Evolutionary conservation across 2,888 invertebrate genomes (phyloP), one percentile per base, ranked within the genome.

Genomic region (Lissonota sp.): DNA sequence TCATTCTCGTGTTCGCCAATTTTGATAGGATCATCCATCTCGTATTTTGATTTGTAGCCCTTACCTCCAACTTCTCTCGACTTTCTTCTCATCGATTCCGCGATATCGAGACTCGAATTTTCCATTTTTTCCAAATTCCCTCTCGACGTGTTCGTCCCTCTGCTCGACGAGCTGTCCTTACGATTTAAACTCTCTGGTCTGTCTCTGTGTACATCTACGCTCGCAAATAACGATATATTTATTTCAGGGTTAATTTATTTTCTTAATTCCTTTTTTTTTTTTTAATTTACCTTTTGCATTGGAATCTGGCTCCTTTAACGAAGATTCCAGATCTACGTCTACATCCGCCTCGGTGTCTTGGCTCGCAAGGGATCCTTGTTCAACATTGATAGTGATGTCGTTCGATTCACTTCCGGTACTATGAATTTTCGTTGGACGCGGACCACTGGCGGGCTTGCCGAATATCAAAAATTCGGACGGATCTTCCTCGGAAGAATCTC

Each of bases 271-370:
- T 26, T 26, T 26, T 26, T 26, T 26, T 26, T 26, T 26, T 26
- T 26, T 26, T 1, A 26, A 26, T 14, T 79, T 85, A 89, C 90
- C 81, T 82, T 87, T 87, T 0, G 67, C 53, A 26, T 83, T 83
- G 5, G 86, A 81, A 8, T 87, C 85, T 0, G 67, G 75, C 10
- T 89, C 88, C 42, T 88, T 89, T 0, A 86, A 85, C 4, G 86
- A 83, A 2, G 87, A 87, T 60, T 90, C 89, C 8, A 86, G 67
- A 14, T 91, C 89, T 1, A 88, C 83, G 80, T 90, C 89, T 6
- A 88, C 71, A 10, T 91, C 91, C 6, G 86, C 86, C 7, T 90
- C 89, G 5, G 90, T 90, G 40, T 90, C 90, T 53, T 87, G 87
- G 55, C 87, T 88, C 0, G 84, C 83, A 6, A 78, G 26, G 0